Percentiles rank a stretch among this genome's conserved stretches.
Evolutionary conservation across 2,888 invertebrate species (phyloP).

Genomic region (Hirtodrosophila confusa): DNA sequence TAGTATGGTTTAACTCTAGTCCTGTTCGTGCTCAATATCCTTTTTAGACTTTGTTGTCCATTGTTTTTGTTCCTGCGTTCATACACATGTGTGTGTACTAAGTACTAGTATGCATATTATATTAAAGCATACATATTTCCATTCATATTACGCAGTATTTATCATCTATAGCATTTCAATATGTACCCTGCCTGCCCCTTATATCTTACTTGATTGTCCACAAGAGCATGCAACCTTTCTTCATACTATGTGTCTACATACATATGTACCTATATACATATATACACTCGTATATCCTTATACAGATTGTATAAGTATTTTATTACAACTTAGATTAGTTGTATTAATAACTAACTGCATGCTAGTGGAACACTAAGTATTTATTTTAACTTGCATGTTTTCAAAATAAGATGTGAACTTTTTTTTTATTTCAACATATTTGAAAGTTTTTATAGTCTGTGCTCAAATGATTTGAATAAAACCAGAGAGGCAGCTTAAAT

Average conservation of each 20-base stretch:
- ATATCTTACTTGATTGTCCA: not conserved
- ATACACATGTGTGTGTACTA: not conserved
- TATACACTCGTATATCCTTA: not conserved
- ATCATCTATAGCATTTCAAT: not conserved
- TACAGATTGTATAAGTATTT: too few relatives aligned
- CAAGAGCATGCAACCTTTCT: conserved; percentile 2
- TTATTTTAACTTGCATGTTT: not conserved
- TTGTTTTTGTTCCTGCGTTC: conserved; percentile 1
- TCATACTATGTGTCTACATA: not conserved
- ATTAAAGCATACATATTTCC: not conserved
- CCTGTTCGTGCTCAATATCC: conserved; percentile 9
- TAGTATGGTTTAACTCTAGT: conserved; percentile 16
- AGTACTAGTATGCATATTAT: not conserved
- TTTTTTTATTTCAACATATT: not conserved
- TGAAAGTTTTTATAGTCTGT: too few relatives aligned
- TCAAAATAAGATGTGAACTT: not conserved
- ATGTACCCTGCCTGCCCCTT: conserved; percentile 10
- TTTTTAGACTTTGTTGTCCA: conserved; percentile 15
- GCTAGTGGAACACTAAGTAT: not conserved
- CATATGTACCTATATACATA: too few relatives aligned
- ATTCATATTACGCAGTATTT: conserved; percentile 2
- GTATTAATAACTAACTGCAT: not conserved
- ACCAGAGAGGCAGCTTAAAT: too few relatives aligned
- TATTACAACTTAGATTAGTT: not conserved
- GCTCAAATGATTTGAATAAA: too few relatives aligned